phyloP scores from a whole-genome alignment of 2,797 vertebrate species.

The Sardinella longiceps region DNA sequence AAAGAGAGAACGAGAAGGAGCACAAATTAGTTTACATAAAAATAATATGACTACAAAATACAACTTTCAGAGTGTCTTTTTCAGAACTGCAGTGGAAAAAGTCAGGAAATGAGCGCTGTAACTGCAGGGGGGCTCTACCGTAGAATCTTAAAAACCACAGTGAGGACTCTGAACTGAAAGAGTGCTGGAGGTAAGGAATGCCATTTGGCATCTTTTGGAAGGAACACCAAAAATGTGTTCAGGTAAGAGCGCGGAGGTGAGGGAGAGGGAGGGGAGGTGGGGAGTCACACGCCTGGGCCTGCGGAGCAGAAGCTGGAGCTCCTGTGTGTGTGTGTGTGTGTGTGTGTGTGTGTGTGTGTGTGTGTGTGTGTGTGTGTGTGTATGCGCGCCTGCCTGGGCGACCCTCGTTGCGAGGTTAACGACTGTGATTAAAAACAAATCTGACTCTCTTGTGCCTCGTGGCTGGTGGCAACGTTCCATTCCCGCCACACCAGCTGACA shows the following conservation, averaged over 20 bases:
- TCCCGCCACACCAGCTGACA: constrained; percentile 69
- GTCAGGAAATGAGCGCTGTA: not conserved
- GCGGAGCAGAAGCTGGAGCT: constrained; percentile 2
- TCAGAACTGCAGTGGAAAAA: not conserved
- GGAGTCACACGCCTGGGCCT: constrained; percentile 61
- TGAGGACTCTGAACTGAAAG: not conserved
- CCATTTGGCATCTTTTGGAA: constrained; percentile 15
- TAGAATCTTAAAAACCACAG: not conserved
- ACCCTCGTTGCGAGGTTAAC: constrained; percentile 66
- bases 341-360: constrained; percentile 2
- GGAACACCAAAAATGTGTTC: not conserved
- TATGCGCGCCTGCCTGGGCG: constrained; percentile 39
- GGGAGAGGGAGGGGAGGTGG: not conserved
- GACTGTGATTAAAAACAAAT: constrained; percentile 68
- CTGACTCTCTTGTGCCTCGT: constrained; percentile 70
- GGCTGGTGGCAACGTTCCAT: constrained; percentile 61
- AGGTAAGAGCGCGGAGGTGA: not conserved
- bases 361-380: constrained; percentile 28
- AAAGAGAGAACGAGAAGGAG: not conserved
- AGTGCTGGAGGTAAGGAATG: not conserved
- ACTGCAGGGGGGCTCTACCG: not conserved
- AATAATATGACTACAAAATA: not conserved
- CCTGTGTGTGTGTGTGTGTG: constrained; percentile 35
- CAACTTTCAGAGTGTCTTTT: not conserved
- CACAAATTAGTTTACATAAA: not conserved